These are phyloP conservation scores for Drosophila neutralis DNA, from an alignment of 2,888 invertebrate species.

Conservation along the genomic window DNA sequence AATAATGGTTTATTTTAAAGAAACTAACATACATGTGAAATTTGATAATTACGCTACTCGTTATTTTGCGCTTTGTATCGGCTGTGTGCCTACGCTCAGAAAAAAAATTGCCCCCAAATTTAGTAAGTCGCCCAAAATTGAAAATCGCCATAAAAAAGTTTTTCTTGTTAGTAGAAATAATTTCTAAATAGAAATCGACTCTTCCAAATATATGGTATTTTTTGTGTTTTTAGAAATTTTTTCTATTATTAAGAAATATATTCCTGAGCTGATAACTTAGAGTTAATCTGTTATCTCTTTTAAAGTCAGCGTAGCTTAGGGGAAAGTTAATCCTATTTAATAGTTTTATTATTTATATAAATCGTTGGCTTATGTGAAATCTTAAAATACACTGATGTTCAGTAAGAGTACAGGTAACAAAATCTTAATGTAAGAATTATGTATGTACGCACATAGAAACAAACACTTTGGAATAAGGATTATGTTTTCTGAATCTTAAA, in stretches of 20 bases:
- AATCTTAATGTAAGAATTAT: background rate
- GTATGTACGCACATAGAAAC: background rate
- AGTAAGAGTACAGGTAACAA: background rate
- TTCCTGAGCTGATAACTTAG: no score
- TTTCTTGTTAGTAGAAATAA: no score
- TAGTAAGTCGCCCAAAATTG: background rate
- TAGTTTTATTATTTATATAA: background rate
- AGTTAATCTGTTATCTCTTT: no score
- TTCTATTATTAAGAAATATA: no score
- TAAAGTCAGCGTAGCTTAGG: no score
- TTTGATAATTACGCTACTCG: background rate
- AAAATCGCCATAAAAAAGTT: background rate
- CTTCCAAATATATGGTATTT: no score
- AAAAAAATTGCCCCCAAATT: background rate
- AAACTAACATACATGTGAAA: background rate
- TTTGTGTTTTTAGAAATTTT: no score
- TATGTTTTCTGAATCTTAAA: background rate
- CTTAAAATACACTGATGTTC: background rate
- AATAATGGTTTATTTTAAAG: background rate
- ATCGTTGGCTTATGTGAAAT: background rate
- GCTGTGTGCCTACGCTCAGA: no score
- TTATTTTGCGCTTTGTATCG: no score
- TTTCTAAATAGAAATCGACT: no score
- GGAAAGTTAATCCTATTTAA: no score
- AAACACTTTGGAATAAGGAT: background rate